phyloP scores from a whole-genome alignment of 1,140 invertebrate genomes.

The Drosophila nannoptera region DNA sequence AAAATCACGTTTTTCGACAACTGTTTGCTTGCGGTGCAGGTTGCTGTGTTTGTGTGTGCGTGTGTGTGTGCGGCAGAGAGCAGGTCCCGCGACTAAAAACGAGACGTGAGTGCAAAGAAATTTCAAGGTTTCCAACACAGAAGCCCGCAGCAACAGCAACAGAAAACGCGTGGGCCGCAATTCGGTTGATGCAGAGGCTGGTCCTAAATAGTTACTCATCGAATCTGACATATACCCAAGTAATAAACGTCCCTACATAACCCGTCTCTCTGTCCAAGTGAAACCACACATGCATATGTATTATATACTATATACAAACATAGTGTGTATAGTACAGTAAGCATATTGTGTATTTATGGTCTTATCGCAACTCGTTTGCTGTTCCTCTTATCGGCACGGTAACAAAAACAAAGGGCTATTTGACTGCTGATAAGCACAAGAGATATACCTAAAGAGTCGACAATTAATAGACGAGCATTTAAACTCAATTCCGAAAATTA shows the following conservation, averaged over 20 bases:
- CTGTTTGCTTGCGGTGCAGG: slow-evolving; percentile 43
- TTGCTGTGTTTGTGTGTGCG: slow-evolving; percentile 14
- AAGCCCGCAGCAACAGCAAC: slow-evolving; percentile 1
- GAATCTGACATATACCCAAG: slow-evolving; percentile 28
- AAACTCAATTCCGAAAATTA: slow-evolving; percentile 48
- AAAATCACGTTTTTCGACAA: slow-evolving; percentile 68
- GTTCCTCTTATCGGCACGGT: slow-evolving; percentile 43
- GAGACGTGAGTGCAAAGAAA: slow-evolving; percentile 52
- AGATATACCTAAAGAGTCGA: slow-evolving; percentile 34
- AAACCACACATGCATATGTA: slow-evolving; percentile 2
- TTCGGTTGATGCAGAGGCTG: slow-evolving; percentile 29
- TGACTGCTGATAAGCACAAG: slow-evolving; percentile 47
- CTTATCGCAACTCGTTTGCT: slow-evolving; percentile 37
- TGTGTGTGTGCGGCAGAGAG: slow-evolving; percentile 18
- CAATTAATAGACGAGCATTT: slow-evolving; percentile 26
- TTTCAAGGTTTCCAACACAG: slow-evolving; percentile 52
- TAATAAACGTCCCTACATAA: slow-evolving; percentile 34
- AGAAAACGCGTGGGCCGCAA: slow-evolving; percentile 39
- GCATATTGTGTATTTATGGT: slow-evolving; percentile 30
- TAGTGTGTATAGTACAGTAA: slow-evolving; percentile 10
- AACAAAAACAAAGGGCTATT: slow-evolving; percentile 33
- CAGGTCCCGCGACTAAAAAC: slow-evolving; percentile 31
- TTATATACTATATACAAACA: background rate
- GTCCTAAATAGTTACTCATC: slow-evolving; percentile 12
- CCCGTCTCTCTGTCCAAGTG: background rate